Evolutionary conservation across 1,140 invertebrate species (phyloP).

Genomic region (Listronotus oregonensis): DNA sequence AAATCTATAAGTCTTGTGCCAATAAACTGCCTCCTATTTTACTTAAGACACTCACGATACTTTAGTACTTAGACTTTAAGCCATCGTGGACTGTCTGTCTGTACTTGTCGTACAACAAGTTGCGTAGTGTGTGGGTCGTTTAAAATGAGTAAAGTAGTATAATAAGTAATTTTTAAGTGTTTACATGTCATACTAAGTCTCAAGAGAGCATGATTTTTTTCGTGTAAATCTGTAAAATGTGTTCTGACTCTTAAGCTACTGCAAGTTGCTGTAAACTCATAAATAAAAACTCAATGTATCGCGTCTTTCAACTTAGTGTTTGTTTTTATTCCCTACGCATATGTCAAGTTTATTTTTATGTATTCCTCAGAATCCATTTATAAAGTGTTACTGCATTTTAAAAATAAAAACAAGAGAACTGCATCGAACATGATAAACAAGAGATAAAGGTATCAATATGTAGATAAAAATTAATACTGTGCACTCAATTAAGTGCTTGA

Average conservation of each 20-base stretch:
- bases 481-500: not conserved
- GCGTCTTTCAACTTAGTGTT: slow-evolving; percentile 6
- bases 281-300: slow-evolving; percentile 5
- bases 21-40: no score
- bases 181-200: not conserved
- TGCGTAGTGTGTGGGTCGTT: no score
- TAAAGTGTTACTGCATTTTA: slow-evolving; percentile 4
- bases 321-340: slow-evolving; percentile 1
- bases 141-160: no score
- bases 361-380: not conserved
- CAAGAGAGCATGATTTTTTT: not conserved
- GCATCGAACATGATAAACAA: not conserved
- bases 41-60: no score
- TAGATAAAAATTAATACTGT: not conserved
- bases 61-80: no score
- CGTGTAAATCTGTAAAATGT: not conserved
- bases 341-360: slow-evolving; percentile 11
- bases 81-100: no score
- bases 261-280: not conserved
- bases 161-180: no score
- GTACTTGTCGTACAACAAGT: no score
- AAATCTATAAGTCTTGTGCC: no score
- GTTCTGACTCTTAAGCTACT: not conserved
- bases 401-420: not conserved
- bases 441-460: slow-evolving; percentile 5